Conservation (phyloP, 2,113 vertebrate genomes). For the Orycteropus afer region DNA sequence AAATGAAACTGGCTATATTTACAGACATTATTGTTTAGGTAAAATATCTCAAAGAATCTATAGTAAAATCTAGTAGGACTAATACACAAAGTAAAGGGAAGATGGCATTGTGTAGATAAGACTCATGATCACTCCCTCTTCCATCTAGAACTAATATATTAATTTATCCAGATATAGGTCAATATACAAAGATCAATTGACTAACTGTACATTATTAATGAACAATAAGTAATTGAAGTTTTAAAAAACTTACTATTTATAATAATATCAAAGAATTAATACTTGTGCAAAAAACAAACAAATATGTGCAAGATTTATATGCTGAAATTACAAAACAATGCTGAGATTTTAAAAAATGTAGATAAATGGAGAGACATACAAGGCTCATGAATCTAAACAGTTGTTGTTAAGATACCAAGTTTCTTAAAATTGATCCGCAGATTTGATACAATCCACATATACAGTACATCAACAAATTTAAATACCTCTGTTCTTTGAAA, state of each 20-base stretch:
- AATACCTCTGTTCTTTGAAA: background rate
- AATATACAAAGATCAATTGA: background rate
- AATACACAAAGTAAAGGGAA: no score
- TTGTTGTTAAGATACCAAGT: background rate
- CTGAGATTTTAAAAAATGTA: background rate
- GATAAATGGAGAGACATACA: background rate
- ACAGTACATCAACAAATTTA: background rate
- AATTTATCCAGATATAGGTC: background rate
- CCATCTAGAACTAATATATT: background rate
- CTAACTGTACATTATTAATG: background rate
- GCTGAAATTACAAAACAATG: background rate
- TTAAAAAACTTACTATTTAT: background rate
- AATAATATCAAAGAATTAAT: background rate
- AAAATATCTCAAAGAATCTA: background rate
- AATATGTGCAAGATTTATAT: background rate
- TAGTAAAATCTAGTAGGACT: background rate
- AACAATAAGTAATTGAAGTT: background rate
- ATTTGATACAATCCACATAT: background rate
- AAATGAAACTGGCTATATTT: background rate
- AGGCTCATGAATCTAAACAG: background rate
- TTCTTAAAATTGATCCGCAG: background rate
- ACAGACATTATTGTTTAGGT: background rate
- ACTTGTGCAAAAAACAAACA: background rate
- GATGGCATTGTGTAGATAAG: no score
- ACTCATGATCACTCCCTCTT: no score